These are phyloP conservation scores for Lamellibrachia luymesi DNA, from an alignment of 1,140 invertebrate species.

Conservation along the genomic window DNA sequence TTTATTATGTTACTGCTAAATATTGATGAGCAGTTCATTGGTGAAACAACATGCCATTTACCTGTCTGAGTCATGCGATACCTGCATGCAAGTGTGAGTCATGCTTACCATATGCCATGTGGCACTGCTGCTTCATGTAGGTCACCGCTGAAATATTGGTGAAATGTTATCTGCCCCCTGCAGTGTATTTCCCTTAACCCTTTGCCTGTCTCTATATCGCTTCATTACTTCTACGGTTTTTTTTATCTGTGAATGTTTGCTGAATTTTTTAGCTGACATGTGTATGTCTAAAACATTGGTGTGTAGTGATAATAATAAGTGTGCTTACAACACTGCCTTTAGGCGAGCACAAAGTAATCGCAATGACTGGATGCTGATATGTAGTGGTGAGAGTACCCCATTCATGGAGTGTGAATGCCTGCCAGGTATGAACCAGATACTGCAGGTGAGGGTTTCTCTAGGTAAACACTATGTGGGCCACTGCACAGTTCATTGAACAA, in stretches of 20 bases:
- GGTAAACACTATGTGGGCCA: neutral
- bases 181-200: neutral
- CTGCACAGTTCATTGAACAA: neutral
- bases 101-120: neutral
- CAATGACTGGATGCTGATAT: neutral
- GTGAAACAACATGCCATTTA: neutral
- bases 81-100: neutral
- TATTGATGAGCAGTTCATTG: neutral
- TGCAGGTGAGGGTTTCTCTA: neutral
- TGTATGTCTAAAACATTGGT: neutral
- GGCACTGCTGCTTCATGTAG: neutral
- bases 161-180: neutral
- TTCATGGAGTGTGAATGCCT: neutral
- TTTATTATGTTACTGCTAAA: conserved; percentile 6
- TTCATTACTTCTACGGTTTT: neutral
- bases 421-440: neutral
- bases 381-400: neutral
- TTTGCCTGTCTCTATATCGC: neutral
- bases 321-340: neutral
- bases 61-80: neutral
- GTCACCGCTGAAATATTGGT: neutral
- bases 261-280: neutral
- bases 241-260: neutral
- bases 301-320: neutral
- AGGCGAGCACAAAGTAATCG: neutral